Base-by-base conservation (phyloP, 2,888 invertebrate species). In the Xylota sylvarum region DNA sequence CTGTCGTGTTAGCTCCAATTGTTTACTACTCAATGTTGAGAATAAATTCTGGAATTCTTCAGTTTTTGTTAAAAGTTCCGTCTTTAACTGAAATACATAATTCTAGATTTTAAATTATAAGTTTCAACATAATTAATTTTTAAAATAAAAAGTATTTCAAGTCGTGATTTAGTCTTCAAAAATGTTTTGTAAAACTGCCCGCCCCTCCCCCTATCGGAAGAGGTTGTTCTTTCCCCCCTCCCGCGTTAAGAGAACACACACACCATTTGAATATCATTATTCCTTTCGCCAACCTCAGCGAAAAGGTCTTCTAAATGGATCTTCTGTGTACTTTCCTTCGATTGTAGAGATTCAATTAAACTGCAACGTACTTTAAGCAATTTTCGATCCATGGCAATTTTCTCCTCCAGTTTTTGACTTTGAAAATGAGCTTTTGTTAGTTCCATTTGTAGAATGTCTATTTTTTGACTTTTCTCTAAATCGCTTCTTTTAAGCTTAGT, bases 11-110 rank as follows among this genome's bases (percentile, higher is more conserved):
- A 92, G 46, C 52, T 91, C 89, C n/a, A 89, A 64, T 67, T 92
- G 91, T 72, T 91, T 92, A 2, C 70, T 56, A 17, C 88, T 89
- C 1, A 92, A 78, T 0, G 90, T 90, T 0, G 88, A 87, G 55
- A 89, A 90, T 2, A 92, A 82, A 64, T 89, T 90, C 30, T 89
- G 86, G n/a, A 91, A 90, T 69, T 91, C 90, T 46, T 91, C 91
- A 0, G 89, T 89, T 58, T 90, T 91, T 0, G 89, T 88, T 3
- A 87, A 69, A 37, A 92, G 65, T 62, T 92, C 90, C 43, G 88
- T 88, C n/a, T 88, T 90, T 1, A 92, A 87, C 92, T 90, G 73
- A 27, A 85, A 77, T 23, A 5, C 14, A 60, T 9, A 23, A 50
- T 82, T 56, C 65, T 88, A 12, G n/a, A 79, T 43, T 74, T 43